A percentile compares a stretch with the other conserved stretches of the same genome.
These are phyloP conservation scores for Meteorus cinctellus DNA, from an alignment of 2,888 invertebrate genomes.

Conservation along the genomic window DNA sequence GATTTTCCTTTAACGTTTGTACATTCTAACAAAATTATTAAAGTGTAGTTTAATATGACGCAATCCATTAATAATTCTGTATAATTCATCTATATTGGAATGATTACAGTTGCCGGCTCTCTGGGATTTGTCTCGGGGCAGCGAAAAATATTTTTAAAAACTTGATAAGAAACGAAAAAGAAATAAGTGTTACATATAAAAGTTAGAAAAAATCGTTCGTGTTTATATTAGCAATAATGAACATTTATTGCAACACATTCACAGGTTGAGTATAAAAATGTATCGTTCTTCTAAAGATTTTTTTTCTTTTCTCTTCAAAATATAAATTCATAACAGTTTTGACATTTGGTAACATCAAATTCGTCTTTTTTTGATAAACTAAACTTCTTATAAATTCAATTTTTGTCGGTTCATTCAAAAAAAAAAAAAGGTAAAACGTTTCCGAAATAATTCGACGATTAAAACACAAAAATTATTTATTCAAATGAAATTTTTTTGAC, in stretches of 20 bases:
- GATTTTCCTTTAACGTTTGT: conserved; percentile 19
- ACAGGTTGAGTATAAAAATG: conserved; percentile 67
- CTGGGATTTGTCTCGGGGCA: conserved; percentile 59
- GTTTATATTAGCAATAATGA: conserved; percentile 55
- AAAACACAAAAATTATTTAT: conserved; percentile 4
- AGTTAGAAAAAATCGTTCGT: neutral
- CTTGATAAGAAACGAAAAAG: neutral
- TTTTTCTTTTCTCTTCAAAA: neutral
- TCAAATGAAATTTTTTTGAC: conserved; percentile 49
- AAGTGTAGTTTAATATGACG: conserved; percentile 51
- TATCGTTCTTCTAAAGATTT: conserved; percentile 51
- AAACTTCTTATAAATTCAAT: neutral
- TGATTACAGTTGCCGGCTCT: conserved; percentile 60
- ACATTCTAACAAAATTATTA: conserved; percentile 23
- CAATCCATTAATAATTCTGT: conserved; percentile 46
- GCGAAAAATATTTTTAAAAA: neutral
- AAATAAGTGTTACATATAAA: neutral
- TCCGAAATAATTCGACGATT: neutral
- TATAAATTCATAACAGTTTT: too few species aligned
- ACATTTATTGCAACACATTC: conserved; percentile 29
- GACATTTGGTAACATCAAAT: too few species aligned
- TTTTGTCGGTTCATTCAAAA: neutral
- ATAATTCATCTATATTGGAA: conserved; percentile 56
- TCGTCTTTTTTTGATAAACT: too few species aligned
- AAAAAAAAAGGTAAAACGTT: conserved; percentile 11